These are phyloP conservation scores for Argyresthia goedartella DNA, from an alignment of 2,888 invertebrate genomes.

Conservation along the genomic window DNA sequence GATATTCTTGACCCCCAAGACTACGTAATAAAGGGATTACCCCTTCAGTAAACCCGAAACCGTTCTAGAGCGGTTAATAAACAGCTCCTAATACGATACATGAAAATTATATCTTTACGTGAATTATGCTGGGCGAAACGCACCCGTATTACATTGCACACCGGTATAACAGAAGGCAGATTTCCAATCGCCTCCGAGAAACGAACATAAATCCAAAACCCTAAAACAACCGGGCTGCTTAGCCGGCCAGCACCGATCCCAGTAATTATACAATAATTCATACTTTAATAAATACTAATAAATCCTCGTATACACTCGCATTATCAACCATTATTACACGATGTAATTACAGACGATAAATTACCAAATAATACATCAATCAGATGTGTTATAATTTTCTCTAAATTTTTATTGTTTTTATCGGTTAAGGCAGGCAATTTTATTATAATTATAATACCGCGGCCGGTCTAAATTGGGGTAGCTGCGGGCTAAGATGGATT, in stretches of 20 bases:
- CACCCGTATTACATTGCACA: slow-evolving; percentile 29
- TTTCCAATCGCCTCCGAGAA: slow-evolving; percentile 59
- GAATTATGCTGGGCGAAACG: slow-evolving; percentile 2
- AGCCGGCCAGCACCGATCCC: slow-evolving; percentile 63
- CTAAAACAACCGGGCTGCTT: slow-evolving; percentile 64
- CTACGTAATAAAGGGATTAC: not conserved
- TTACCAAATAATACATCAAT: slow-evolving; percentile 71
- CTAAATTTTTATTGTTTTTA: slow-evolving; percentile 44
- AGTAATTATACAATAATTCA: slow-evolving; percentile 71
- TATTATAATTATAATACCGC: slow-evolving; percentile 67
- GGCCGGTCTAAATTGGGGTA: slow-evolving; percentile 59
- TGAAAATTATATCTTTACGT: not conserved
- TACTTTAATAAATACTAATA: slow-evolving; percentile 71
- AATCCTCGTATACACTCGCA: slow-evolving; percentile 48
- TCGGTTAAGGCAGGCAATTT: slow-evolving; percentile 51
- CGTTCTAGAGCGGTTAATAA: not conserved
- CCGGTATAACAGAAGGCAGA: slow-evolving; percentile 27
- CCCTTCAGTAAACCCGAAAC: not conserved
- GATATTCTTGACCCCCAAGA: too few species aligned
- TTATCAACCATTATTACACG: slow-evolving; percentile 66
- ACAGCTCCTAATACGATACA: slow-evolving; percentile 2
- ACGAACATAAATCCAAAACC: slow-evolving; percentile 54
- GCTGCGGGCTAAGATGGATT: slow-evolving; percentile 57
- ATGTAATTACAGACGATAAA: slow-evolving; percentile 69
- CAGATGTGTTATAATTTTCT: slow-evolving; percentile 70